These are phyloP conservation scores for Bombus pascuorum DNA, from an alignment of 1,140 invertebrate genomes.

Conservation along the genomic window DNA sequence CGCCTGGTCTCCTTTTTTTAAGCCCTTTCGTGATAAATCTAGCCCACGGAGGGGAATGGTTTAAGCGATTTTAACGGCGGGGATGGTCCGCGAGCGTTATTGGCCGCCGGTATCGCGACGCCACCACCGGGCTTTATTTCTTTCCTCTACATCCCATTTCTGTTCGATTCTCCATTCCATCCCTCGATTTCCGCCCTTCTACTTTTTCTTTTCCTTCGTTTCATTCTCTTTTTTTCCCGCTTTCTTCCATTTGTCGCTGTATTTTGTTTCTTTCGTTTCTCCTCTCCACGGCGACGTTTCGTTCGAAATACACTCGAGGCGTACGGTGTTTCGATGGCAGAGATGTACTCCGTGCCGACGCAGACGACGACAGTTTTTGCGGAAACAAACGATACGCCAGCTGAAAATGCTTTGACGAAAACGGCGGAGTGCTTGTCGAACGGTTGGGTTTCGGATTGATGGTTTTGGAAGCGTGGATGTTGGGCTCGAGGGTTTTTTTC, in stretches of 20 bases:
- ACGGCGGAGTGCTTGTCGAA: background rate
- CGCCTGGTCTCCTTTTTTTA: constrained; percentile 55
- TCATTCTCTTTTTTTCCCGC: background rate
- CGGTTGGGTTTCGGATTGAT: background rate
- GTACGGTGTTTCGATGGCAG: background rate
- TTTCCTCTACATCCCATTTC: background rate
- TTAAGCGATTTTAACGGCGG: constrained; percentile 74
- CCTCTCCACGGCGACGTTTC: background rate
- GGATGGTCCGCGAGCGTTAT: constrained; percentile 64
- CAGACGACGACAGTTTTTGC: background rate
- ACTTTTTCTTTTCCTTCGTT: background rate
- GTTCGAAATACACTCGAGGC: background rate
- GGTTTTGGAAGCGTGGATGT: background rate
- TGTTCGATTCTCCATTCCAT: background rate
- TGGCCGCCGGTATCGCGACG: constrained; percentile 64
- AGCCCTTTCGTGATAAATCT: constrained; percentile 73
- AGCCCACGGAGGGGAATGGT: constrained; percentile 63
- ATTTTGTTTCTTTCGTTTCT: background rate
- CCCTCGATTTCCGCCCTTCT: background rate
- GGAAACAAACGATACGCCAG: background rate
- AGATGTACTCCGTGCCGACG: background rate
- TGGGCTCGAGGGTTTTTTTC: background rate
- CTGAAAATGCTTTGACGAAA: background rate
- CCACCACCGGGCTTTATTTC: constrained; percentile 34
- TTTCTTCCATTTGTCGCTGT: background rate